Evolutionary conservation across 2,888 invertebrate species (phyloP).

Genomic region (Caenorhabditis panamensis): DNA sequence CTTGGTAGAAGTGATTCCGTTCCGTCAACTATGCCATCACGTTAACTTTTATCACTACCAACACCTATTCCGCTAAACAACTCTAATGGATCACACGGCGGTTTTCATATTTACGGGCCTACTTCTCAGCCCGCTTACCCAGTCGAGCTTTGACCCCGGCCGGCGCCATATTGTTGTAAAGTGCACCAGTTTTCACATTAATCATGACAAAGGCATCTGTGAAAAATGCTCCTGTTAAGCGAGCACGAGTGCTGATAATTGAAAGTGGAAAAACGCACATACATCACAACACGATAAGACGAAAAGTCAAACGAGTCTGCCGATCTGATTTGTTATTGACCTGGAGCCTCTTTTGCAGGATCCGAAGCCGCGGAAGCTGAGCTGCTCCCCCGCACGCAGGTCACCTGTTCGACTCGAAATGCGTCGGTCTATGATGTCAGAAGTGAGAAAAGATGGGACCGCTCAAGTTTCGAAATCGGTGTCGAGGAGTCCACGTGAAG

Average conservation of each 20-base stretch:
- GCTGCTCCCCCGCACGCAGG: conserved; percentile 58
- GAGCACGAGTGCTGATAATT: conserved; percentile 45
- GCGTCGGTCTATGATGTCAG: conserved; percentile 39
- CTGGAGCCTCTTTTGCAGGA: conserved; percentile 36
- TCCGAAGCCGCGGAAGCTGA: conserved; percentile 5
- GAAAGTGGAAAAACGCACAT: conserved; percentile 18
- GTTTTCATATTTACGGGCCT: conserved; percentile 32
- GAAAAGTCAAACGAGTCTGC: conserved; percentile 40
- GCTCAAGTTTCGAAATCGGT: conserved; percentile 47
- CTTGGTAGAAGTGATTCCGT: not conserved
- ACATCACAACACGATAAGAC: conserved; percentile 44
- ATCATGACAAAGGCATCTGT: conserved; percentile 31
- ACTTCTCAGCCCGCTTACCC: conserved; percentile 6
- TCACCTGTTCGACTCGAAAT: conserved; percentile 52
- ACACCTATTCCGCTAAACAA: conserved; percentile 18
- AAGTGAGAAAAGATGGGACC: conserved; percentile 16
- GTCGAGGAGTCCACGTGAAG: conserved; percentile 44
- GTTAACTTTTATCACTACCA: conserved; percentile 21
- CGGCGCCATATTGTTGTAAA: conserved; percentile 46
- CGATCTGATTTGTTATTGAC: conserved; percentile 45
- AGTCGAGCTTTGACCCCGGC: conserved; percentile 40
- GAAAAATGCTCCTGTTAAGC: conserved; percentile 10
- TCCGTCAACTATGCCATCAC: conserved; percentile 18
- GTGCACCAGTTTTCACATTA: conserved; percentile 50
- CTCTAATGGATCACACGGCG: conserved; percentile 52